A percentile compares a stretch with the other conserved stretches of the same genome.
Conservation (phyloP, 2,888 invertebrate genomes). For the Erebia aethiops region DNA sequence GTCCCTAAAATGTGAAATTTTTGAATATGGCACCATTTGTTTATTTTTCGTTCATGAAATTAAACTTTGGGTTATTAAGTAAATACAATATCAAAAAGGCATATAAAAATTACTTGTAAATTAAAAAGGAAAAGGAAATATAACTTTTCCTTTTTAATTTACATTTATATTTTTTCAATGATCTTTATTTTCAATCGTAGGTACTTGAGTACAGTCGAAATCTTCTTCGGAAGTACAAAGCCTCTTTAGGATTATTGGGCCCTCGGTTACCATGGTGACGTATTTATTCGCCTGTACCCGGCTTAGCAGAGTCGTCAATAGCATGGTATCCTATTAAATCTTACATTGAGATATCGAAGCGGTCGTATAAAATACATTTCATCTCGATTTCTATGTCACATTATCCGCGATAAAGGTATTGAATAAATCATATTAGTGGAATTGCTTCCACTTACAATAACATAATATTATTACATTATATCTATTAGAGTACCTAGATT, state of each 20-base stretch:
- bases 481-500: too few species aligned
- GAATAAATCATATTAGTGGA: conserved; percentile 24
- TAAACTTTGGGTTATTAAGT: too few species aligned
- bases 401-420: conserved; percentile 26
- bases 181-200: conserved; percentile 58
- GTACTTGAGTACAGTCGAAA: conserved; percentile 64
- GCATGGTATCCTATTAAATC: conserved; percentile 75
- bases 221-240: conserved; percentile 69
- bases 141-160: too few species aligned
- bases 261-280: conserved; percentile 72
- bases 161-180: conserved; percentile 39
- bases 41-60: too few species aligned
- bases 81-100: too few species aligned
- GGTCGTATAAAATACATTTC: conserved; percentile 39
- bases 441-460: conserved; percentile 9
- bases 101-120: too few species aligned
- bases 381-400: conserved; percentile 34
- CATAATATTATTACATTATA: background rate
- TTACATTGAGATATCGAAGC: conserved; percentile 48
- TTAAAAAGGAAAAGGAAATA: too few species aligned
- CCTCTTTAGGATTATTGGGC: conserved; percentile 77
- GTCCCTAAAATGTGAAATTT: background rate
- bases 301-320: conserved; percentile 75
- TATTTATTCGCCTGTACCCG: conserved; percentile 68
- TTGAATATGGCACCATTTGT: too few species aligned